Evolutionary conservation across 2,888 invertebrate genomes (phyloP).

Genomic region (Spodoptera picta): DNA sequence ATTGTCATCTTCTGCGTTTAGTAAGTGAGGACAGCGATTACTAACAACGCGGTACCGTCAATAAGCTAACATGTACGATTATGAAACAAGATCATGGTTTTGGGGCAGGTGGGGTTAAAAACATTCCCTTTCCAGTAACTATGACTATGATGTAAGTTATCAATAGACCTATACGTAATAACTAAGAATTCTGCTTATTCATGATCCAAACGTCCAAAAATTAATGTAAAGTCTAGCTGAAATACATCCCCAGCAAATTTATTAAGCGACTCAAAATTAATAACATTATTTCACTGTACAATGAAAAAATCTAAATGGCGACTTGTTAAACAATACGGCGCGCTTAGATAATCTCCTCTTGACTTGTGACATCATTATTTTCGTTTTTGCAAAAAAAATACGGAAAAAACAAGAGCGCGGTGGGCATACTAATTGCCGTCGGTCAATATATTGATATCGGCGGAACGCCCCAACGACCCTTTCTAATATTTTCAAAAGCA

Average conservation of each 20-base stretch:
- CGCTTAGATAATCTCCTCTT: conserved; percentile 83
- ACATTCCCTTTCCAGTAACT: no score
- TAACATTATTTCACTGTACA: conserved; percentile 67
- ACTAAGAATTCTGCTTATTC: no score
- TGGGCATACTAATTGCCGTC: conserved; percentile 83
- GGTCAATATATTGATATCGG: conserved; percentile 83
- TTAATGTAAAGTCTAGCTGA: no score
- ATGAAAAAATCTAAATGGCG: conserved; percentile 72
- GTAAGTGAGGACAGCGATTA: conserved; percentile 72
- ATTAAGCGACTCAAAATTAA: conserved; percentile 57
- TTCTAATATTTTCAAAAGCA: conserved; percentile 68
- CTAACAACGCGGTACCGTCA: conserved; percentile 54
- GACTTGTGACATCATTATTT: conserved; percentile 87
- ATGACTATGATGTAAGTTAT: no score
- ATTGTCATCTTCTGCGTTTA: conserved; percentile 77
- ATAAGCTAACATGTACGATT: conserved; percentile 50
- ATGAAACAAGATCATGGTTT: no score
- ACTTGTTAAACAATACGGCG: conserved; percentile 81
- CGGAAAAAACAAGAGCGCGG: conserved; percentile 79
- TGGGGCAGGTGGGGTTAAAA: no score
- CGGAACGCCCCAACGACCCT: conserved; percentile 62
- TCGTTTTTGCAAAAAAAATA: conserved; percentile 83
- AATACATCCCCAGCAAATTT: no score
- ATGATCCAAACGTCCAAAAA: no score
- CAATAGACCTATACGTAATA: no score